Conservation (phyloP, 2,888 invertebrate genomes). For the Ennomos fuscantarius region DNA sequence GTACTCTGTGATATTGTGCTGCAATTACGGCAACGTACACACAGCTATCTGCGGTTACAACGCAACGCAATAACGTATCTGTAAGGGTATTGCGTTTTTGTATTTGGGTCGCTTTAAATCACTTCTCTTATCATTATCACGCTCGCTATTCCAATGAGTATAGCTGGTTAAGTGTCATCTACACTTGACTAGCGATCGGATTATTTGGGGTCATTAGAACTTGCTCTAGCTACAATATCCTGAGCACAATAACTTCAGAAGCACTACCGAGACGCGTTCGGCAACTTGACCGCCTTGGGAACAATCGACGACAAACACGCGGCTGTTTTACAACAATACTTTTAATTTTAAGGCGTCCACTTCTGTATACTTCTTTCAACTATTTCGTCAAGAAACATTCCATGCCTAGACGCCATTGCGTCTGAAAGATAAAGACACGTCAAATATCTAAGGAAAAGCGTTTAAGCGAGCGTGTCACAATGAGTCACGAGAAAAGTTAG, state of each 20-base stretch:
- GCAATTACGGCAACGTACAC: constrained; percentile 63
- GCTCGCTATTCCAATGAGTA: constrained; percentile 54
- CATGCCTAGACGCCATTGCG: constrained; percentile 46
- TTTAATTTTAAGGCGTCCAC: constrained; percentile 60
- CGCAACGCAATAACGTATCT: constrained; percentile 44
- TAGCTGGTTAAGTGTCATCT: constrained; percentile 12
- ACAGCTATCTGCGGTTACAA: constrained; percentile 57
- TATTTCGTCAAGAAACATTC: constrained; percentile 39
- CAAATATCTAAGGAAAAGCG: constrained; percentile 50
- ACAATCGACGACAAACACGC: constrained; percentile 66
- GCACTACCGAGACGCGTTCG: constrained; percentile 42
- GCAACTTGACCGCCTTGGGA: constrained; percentile 66
- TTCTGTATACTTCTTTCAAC: constrained; percentile 38
- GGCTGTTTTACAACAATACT: constrained; percentile 76
- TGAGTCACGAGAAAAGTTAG: constrained; percentile 62
- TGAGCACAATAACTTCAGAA: constrained; percentile 44
- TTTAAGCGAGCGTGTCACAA: constrained; percentile 55
- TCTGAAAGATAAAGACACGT: constrained; percentile 50
- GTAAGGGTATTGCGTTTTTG: constrained; percentile 46
- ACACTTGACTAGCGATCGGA: constrained; percentile 8
- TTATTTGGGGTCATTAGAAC: constrained; percentile 30
- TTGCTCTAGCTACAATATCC: constrained; percentile 30
- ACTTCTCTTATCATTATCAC: constrained; percentile 53
- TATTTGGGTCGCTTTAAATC: constrained; percentile 64
- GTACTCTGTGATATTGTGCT: constrained; percentile 57